Conservation (phyloP, 2,113 vertebrate species). For the Acrocephalus kingi region DNA sequence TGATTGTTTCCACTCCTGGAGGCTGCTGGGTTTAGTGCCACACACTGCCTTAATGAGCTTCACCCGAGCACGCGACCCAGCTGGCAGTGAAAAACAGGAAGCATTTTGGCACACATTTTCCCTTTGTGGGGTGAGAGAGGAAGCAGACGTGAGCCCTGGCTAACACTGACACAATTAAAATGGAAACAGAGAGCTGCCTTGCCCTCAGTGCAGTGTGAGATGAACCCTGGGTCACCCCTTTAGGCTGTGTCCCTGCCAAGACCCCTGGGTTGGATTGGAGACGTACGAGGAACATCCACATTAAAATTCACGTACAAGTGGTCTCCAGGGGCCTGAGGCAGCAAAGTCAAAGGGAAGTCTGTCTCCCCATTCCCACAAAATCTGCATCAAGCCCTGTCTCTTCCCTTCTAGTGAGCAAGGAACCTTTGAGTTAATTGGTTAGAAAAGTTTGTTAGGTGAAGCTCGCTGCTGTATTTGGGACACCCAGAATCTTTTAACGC, state of each 20-base stretch:
- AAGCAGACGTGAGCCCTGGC: slow-evolving; percentile 12
- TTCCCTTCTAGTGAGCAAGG: neutral
- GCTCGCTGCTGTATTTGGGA: neutral
- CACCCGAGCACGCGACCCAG: neutral
- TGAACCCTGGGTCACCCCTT: neutral
- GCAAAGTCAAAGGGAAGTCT: neutral
- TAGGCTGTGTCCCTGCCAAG: neutral
- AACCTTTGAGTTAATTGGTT: neutral
- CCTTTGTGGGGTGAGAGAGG: slow-evolving; percentile 55
- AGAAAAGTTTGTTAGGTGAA: neutral
- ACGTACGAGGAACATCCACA: accelerated
- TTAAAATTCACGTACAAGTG: neutral
- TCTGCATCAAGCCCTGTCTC: neutral
- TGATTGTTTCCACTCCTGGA: slow-evolving; percentile 12
- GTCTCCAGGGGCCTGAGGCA: neutral
- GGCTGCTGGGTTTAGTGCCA: neutral
- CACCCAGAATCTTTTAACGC: neutral
- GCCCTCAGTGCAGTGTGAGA: neutral
- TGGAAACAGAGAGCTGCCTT: slow-evolving; percentile 30
- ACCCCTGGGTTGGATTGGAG: neutral
- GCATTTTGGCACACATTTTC: slow-evolving; percentile 44
- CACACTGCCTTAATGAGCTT: slow-evolving; percentile 24
- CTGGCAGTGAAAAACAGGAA: slow-evolving; percentile 65
- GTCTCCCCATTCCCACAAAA: neutral
- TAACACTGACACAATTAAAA: slow-evolving; percentile 43